Evolutionary conservation across 2,113 vertebrate species (phyloP).

Genomic region (Procapra przewalskii): DNA sequence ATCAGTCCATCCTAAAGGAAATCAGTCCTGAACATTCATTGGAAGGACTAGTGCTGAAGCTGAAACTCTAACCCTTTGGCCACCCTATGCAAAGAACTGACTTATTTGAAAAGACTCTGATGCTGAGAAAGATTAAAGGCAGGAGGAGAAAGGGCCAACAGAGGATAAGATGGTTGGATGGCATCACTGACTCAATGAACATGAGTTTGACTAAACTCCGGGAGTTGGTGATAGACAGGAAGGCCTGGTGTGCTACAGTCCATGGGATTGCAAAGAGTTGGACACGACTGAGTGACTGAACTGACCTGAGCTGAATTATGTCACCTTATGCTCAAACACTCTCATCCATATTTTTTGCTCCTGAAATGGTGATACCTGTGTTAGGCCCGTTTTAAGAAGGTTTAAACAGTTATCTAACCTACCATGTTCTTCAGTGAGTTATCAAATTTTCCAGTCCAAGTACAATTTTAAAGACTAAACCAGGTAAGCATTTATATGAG

Average conservation of each 20-base stretch:
- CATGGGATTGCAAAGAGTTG: not conserved
- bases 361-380: not conserved
- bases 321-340: not conserved
- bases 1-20: not conserved
- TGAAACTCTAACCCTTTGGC: not conserved
- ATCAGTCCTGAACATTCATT: not conserved
- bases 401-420: slow-evolving; percentile 59
- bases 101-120: not conserved
- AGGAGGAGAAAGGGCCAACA: not conserved
- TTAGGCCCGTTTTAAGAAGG: not conserved
- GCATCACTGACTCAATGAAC: not conserved
- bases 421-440: slow-evolving; percentile 1
- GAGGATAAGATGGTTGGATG: not conserved
- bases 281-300: not conserved
- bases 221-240: not conserved
- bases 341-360: not conserved
- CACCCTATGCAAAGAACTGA: not conserved
- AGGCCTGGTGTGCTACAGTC: not conserved
- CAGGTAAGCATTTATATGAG: not conserved
- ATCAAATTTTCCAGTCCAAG: slow-evolving; percentile 42
- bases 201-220: not conserved
- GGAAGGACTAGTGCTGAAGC: not conserved
- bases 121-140: not conserved
- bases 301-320: not conserved
- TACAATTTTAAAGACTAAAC: not conserved